phyloP scores from a whole-genome alignment of 2,888 invertebrate genomes.

The Neoitamus cyanurus region DNA sequence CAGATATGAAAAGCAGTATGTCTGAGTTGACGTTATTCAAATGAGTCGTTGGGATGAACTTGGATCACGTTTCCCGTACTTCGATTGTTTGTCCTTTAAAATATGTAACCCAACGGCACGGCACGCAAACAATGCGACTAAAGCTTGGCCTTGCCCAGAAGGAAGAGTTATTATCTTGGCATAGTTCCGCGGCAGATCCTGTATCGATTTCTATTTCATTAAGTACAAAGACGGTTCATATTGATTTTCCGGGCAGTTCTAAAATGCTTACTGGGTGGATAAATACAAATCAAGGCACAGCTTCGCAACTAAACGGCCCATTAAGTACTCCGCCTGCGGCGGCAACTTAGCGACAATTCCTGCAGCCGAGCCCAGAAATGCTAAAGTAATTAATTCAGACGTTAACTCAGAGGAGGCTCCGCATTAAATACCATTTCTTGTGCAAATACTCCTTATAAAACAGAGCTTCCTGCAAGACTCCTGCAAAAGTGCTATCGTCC shows the following conservation, averaged over 20 bases:
- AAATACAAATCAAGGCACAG: background rate
- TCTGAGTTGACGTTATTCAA: background rate
- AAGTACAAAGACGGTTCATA: background rate
- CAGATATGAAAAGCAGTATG: background rate
- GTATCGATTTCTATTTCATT: background rate
- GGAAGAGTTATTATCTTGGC: background rate
- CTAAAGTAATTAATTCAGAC: background rate
- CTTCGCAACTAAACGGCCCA: background rate
- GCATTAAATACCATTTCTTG: background rate
- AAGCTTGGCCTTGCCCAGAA: background rate
- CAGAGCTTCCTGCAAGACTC: background rate
- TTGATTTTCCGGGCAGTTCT: background rate
- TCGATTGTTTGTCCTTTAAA: background rate
- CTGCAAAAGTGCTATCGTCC: background rate
- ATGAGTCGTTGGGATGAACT: background rate
- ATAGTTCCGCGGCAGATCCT: background rate
- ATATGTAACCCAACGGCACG: background rate
- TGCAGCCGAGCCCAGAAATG: background rate
- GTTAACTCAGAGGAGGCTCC: background rate
- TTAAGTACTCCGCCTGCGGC: background rate
- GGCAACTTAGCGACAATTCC: background rate
- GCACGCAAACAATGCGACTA: background rate
- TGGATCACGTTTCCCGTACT: background rate
- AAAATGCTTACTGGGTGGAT: background rate
- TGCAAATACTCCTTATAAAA: background rate